A percentile compares a stretch with the other conserved stretches of the same genome.
phyloP scores from a whole-genome alignment of 2,888 invertebrate genomes.

The Xestia rhomboidea region DNA sequence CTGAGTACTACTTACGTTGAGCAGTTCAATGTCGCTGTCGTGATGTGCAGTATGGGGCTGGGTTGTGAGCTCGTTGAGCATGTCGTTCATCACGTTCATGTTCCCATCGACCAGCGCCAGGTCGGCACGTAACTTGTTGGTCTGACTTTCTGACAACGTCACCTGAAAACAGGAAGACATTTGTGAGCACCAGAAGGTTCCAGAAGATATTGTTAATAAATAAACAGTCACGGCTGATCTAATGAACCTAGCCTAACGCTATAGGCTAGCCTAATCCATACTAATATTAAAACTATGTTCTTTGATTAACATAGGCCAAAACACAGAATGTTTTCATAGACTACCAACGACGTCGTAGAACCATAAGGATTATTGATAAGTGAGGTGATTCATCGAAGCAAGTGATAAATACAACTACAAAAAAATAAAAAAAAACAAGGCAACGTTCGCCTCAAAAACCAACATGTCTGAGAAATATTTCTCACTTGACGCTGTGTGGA shows the following conservation, averaged over 20 bases:
- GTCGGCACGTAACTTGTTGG: conserved; percentile 97
- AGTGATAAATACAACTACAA: too few relatives aligned
- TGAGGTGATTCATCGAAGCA: too few relatives aligned
- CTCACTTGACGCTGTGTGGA: too few relatives aligned
- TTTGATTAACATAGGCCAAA: background rate
- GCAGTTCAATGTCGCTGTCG: conserved; percentile 95
- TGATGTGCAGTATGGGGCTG: conserved; percentile 96
- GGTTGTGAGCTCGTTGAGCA: conserved; percentile 97
- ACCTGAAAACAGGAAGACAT: conserved; percentile 52
- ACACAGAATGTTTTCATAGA: too few relatives aligned
- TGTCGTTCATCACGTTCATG: conserved; percentile 98
- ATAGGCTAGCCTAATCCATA: background rate
- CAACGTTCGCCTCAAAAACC: too few relatives aligned
- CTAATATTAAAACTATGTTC: background rate
- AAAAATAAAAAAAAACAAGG: too few relatives aligned
- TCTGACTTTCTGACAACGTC: conserved; percentile 93
- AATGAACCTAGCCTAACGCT: background rate
- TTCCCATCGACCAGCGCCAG: conserved; percentile 98
- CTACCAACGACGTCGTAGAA: too few relatives aligned
- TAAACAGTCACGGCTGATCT: background rate
- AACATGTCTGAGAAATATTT: too few relatives aligned
- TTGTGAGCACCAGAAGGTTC: background rate
- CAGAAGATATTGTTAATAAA: background rate
- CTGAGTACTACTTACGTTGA: conserved; percentile 91
- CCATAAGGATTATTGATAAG: too few relatives aligned